Conservation (phyloP, 1,140 invertebrate genomes). For the Solen grandis region DNA sequence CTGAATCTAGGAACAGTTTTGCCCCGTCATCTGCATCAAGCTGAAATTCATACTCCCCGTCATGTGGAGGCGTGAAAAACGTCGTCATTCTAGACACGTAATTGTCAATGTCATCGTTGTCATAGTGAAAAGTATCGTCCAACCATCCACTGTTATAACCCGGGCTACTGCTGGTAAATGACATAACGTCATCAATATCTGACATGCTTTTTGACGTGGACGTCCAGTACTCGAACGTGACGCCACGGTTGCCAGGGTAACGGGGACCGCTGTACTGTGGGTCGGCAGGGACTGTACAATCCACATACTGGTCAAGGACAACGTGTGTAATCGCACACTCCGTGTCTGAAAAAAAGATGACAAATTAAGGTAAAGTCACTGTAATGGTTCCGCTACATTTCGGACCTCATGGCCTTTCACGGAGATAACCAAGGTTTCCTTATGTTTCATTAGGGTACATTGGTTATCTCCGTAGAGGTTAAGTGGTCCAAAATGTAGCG, state of each 20-base stretch:
- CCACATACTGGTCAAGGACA: conserved; percentile 11
- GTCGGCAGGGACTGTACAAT: conserved; percentile 28
- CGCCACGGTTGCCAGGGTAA: conserved; percentile 28
- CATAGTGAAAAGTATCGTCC: conserved; percentile 34
- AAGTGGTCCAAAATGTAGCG: too few relatives aligned
- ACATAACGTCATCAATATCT: conserved; percentile 6
- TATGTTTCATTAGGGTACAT: too few relatives aligned
- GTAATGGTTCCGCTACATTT: too few relatives aligned
- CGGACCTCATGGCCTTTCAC: too few relatives aligned
- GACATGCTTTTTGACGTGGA: background rate
- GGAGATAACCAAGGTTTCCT: too few relatives aligned
- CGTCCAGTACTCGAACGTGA: conserved; percentile 51
- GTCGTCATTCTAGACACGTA: conserved; percentile 26
- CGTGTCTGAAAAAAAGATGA: conserved; percentile 49
- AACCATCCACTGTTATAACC: background rate
- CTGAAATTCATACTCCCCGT: conserved; percentile 36
- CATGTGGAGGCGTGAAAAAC: conserved; percentile 41
- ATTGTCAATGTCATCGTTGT: conserved; percentile 4
- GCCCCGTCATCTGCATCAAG: conserved; percentile 12
- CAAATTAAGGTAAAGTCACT: too few relatives aligned
- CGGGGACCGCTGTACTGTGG: conserved; percentile 1
- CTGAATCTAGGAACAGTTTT: conserved; percentile 33
- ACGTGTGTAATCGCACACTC: conserved; percentile 39
- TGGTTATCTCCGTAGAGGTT: too few relatives aligned
- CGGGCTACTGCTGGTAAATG: background rate